A percentile compares a stretch with the other conserved stretches of the same genome.
Conservation (phyloP, 64 coral and sea anemone genomes). For the Astreopora myriophthalma region DNA sequence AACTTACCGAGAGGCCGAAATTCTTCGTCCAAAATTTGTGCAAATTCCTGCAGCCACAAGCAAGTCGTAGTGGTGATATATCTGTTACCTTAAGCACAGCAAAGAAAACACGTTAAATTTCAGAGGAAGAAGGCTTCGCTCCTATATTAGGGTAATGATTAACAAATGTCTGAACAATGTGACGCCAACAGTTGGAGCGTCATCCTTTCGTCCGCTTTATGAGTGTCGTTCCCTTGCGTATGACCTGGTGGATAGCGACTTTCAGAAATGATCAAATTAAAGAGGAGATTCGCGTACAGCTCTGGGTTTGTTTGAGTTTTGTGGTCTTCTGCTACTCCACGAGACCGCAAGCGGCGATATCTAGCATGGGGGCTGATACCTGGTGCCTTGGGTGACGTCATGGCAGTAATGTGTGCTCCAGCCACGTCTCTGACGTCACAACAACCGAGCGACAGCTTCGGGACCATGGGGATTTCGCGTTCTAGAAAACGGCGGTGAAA, state of each 20-base stretch:
- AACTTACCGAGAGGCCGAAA: slow-evolving; percentile 88
- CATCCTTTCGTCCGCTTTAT: no score
- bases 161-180: no score
- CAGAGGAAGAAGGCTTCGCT: no score
- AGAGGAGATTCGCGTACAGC: no score
- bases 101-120: background rate
- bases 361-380: no score
- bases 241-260: no score
- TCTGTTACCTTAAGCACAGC: slow-evolving; percentile 69
- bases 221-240: no score
- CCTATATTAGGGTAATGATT: no score
- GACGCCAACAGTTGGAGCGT: no score
- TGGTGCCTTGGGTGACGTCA: slow-evolving; percentile 78
- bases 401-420: slow-evolving; percentile 83
- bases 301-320: no score
- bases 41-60: slow-evolving; percentile 70
- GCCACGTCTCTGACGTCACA: slow-evolving; percentile 95
- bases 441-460: slow-evolving; percentile 37
- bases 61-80: slow-evolving; percentile 64
- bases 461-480: slow-evolving; percentile 73
- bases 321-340: no score
- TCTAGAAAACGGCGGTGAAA: slow-evolving; percentile 78
- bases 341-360: background rate
- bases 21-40: slow-evolving; percentile 77
- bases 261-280: no score